phyloP scores from a whole-genome alignment of 2,888 invertebrate species.

The Dryomyza anilis region DNA sequence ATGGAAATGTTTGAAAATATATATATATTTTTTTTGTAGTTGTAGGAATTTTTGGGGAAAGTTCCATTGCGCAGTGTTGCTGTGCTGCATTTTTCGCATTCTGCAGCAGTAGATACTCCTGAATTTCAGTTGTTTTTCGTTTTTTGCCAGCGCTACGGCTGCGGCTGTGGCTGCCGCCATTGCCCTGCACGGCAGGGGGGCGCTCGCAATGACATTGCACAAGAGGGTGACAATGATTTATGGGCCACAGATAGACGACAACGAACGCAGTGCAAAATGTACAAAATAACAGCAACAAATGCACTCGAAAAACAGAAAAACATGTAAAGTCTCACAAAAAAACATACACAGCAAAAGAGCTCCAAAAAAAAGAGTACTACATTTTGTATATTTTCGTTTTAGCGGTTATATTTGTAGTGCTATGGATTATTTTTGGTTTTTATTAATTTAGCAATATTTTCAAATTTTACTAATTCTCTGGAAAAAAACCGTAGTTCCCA shows the following conservation, averaged over 20 bases:
- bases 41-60: background rate
- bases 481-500: too few relatives aligned
- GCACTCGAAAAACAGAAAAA: slow-evolving; percentile 23
- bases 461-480: too few relatives aligned
- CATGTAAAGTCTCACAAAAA: background rate
- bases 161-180: slow-evolving; percentile 29
- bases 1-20: background rate
- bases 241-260: slow-evolving; percentile 56
- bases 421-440: too few relatives aligned
- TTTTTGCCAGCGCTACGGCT: slow-evolving; percentile 13
- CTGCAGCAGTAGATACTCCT: slow-evolving; percentile 4
- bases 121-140: slow-evolving; percentile 10
- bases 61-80: slow-evolving; percentile 1
- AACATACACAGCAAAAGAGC: background rate
- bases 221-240: slow-evolving; percentile 59
- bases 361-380: too few relatives aligned
- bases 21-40: background rate
- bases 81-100: slow-evolving; percentile 26
- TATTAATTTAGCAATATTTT: too few relatives aligned
- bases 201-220: slow-evolving; percentile 55
- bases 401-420: too few relatives aligned
- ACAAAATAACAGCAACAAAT: slow-evolving; percentile 30
- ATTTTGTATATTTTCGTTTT: too few relatives aligned
- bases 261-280: slow-evolving; percentile 43
- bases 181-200: slow-evolving; percentile 50